A percentile compares a stretch with the other conserved stretches of the same genome.
Evolutionary conservation across 2,113 vertebrate species (phyloP).

Genomic region (Bombycilla garrulus): DNA sequence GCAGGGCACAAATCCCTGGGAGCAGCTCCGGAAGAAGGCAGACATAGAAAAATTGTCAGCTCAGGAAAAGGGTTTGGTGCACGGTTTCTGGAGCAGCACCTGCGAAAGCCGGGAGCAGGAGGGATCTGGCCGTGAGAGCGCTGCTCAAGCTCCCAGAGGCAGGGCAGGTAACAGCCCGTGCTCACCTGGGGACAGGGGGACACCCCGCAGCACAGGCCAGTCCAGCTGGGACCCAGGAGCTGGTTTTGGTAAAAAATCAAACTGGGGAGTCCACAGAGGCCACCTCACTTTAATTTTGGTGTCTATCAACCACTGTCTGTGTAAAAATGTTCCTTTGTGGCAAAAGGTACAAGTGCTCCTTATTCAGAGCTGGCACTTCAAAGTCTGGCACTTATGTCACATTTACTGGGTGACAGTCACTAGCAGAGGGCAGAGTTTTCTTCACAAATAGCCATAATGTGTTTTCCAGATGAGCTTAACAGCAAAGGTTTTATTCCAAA

Average conservation of each 20-base stretch:
- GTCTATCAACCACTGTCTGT: neutral
- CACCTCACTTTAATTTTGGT: neutral
- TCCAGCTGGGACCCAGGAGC: neutral
- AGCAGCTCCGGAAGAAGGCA: neutral
- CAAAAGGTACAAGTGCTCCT: neutral
- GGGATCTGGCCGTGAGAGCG: neutral
- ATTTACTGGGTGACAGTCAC: neutral
- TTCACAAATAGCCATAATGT: accelerated
- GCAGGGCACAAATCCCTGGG: accelerated
- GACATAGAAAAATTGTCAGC: accelerated
- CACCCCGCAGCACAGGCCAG: accelerated
- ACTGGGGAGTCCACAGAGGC: too few relatives aligned
- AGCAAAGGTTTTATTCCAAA: neutral
- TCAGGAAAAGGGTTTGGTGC: neutral
- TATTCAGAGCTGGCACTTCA: neutral
- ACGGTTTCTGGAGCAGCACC: neutral
- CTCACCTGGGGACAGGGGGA: neutral
- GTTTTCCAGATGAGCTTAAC: neutral
- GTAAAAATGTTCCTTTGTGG: neutral
- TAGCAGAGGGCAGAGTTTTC: neutral
- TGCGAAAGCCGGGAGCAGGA: accelerated
- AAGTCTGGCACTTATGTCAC: neutral
- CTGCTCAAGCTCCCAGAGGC: accelerated
- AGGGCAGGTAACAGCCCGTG: accelerated
- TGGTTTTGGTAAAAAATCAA: neutral